phyloP scores from a whole-genome alignment of 2,888 invertebrate species.

The Drosophila formosana region DNA sequence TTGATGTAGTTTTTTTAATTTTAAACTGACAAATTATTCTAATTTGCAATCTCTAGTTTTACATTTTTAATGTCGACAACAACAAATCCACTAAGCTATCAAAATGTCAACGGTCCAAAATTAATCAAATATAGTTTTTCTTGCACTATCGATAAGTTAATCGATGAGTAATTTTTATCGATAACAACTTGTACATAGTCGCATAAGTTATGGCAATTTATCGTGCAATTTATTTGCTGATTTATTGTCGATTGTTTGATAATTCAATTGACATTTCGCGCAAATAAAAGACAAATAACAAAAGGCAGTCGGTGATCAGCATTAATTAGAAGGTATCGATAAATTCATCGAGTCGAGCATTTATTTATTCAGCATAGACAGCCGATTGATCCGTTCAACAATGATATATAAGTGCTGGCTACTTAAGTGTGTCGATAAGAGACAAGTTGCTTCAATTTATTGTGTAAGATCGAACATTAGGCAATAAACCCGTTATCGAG shows the following conservation, averaged over 20 bases:
- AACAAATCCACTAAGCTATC: no score
- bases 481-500: conserved; percentile 18
- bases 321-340: conserved; percentile 1
- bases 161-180: no score
- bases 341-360: conserved; percentile 2
- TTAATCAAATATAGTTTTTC: no score
- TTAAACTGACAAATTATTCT: no score
- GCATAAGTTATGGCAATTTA: background rate
- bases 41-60: no score
- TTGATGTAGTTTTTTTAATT: no score
- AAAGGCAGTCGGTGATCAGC: background rate
- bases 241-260: background rate
- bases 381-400: background rate
- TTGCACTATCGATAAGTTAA: conserved; percentile 1
- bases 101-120: no score
- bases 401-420: conserved; percentile 4
- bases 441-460: background rate
- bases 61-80: no score
- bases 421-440: conserved; percentile 2
- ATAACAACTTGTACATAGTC: background rate
- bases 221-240: background rate
- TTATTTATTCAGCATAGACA: conserved; percentile 3
- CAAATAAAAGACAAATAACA: background rate
- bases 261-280: conserved; percentile 12
- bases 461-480: background rate